These are phyloP conservation scores for Morinoia aosen DNA, from an alignment of 2,888 invertebrate genomes.

Conservation along the genomic window DNA sequence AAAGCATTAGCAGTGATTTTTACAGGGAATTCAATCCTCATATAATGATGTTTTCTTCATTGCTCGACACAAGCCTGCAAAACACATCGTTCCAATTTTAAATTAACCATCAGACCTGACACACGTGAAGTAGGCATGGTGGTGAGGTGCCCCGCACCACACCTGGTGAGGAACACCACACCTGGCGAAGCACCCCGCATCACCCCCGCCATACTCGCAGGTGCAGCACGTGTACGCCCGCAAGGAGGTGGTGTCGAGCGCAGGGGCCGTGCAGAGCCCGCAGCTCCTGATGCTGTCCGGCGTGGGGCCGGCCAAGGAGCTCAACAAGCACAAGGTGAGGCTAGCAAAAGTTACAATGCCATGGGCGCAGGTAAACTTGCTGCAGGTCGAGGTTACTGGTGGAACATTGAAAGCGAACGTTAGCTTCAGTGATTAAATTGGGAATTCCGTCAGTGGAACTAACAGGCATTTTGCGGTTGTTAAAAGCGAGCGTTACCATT, in stretches of 20 bases:
- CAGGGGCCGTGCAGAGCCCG: slow-evolving; percentile 77
- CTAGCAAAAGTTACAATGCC: not conserved
- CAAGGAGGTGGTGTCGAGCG: slow-evolving; percentile 78
- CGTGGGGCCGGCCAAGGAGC: slow-evolving; percentile 57
- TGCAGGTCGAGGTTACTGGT: not conserved
- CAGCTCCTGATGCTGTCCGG: slow-evolving; percentile 79
- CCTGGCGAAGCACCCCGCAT: too few species aligned
- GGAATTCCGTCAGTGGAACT: not conserved
- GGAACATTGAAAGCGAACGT: not conserved
- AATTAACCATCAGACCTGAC: too few species aligned
- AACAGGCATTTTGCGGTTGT: not conserved
- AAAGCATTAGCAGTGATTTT: too few species aligned
- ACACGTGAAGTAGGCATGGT: too few species aligned
- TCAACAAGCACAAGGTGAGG: slow-evolving; percentile 10
- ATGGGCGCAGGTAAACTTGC: too few species aligned
- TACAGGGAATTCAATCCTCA: too few species aligned
- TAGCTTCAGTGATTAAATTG: not conserved
- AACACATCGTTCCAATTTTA: too few species aligned
- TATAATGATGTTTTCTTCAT: too few species aligned
- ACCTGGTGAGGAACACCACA: too few species aligned
- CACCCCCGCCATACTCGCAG: not conserved
- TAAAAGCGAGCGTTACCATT: not conserved
- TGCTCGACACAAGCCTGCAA: too few species aligned
- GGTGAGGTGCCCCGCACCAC: too few species aligned
- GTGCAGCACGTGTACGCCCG: slow-evolving; percentile 72